phyloP scores from a whole-genome alignment of 1,140 invertebrate species.

The Drosophila repleta region DNA sequence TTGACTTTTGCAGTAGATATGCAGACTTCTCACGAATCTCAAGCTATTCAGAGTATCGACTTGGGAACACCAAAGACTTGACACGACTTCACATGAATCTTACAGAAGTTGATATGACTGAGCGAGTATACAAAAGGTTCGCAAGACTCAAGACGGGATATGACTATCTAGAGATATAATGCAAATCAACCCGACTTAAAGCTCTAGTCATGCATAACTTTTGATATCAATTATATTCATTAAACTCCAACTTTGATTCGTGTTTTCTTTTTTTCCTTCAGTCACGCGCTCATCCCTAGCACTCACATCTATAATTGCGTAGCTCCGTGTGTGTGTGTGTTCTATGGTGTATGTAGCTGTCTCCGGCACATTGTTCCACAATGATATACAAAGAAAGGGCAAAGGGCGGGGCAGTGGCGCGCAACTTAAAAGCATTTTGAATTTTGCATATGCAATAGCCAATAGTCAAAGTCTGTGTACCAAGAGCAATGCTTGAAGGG shows the following conservation, averaged over 20 bases:
- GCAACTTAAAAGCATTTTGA: slow-evolving; percentile 21
- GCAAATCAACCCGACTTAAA: too few relatives aligned
- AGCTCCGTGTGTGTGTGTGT: slow-evolving; percentile 5
- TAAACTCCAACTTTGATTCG: too few relatives aligned
- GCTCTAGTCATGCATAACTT: too few relatives aligned
- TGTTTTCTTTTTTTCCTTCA: background rate
- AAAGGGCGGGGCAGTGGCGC: background rate
- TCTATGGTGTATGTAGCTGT: slow-evolving; percentile 9
- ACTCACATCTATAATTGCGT: slow-evolving; percentile 3
- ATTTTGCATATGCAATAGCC: slow-evolving; percentile 44
- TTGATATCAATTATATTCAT: too few relatives aligned
- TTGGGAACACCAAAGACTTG: too few relatives aligned
- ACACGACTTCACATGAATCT: too few relatives aligned
- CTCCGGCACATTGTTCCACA: slow-evolving; percentile 20
- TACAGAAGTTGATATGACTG: too few relatives aligned
- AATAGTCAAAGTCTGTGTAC: slow-evolving; percentile 21
- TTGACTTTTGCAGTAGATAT: background rate
- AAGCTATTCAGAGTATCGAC: too few relatives aligned
- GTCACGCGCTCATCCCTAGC: slow-evolving; percentile 3
- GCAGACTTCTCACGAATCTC: background rate
- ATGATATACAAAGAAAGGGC: background rate
- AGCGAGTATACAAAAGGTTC: too few relatives aligned
- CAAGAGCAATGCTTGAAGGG: slow-evolving; percentile 10
- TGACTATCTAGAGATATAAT: too few relatives aligned
- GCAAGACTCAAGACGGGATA: too few relatives aligned